These are phyloP conservation scores for Oreonectes daqikongensis DNA, from an alignment of 2,797 vertebrate species.

Conservation along the genomic window DNA sequence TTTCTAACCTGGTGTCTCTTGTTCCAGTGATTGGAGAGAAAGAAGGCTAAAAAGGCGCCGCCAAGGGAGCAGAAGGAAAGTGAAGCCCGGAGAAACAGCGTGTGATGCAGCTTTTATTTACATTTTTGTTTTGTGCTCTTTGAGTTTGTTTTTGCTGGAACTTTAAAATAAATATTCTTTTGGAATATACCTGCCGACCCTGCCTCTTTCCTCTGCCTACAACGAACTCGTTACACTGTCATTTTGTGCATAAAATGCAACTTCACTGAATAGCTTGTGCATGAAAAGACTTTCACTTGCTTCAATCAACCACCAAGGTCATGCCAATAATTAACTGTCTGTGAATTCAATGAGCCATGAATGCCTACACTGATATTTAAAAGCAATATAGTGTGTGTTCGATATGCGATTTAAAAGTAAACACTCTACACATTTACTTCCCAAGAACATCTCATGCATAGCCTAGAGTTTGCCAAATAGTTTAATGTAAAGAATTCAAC, in stretches of 20 bases:
- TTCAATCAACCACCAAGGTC: conserved; percentile 38
- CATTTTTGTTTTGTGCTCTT: too few species aligned
- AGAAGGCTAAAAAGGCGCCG: too few species aligned
- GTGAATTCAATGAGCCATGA: conserved; percentile 32
- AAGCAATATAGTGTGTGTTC: neutral
- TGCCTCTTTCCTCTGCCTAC: too few species aligned
- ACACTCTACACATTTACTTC: conserved; percentile 26
- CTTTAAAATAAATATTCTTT: too few species aligned
- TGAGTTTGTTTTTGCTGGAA: too few species aligned
- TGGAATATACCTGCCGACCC: too few species aligned
- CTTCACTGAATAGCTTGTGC: conserved; percentile 20
- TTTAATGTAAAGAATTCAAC: conserved; percentile 16
- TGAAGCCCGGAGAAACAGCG: too few species aligned
- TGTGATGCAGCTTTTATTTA: too few species aligned
- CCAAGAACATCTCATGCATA: conserved; percentile 30
- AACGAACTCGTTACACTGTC: too few species aligned
- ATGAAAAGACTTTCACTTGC: conserved; percentile 43
- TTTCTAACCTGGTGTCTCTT: too few species aligned
- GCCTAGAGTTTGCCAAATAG: conserved; percentile 33
- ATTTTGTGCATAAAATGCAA: conserved; percentile 27
- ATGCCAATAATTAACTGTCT: conserved; percentile 20
- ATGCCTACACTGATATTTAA: conserved; percentile 25
- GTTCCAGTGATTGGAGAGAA: too few species aligned
- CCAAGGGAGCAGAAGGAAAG: too few species aligned
- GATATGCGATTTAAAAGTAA: conserved; percentile 36